phyloP scores from a whole-genome alignment of 2,888 invertebrate genomes.

The Mesorhabditis belari region DNA sequence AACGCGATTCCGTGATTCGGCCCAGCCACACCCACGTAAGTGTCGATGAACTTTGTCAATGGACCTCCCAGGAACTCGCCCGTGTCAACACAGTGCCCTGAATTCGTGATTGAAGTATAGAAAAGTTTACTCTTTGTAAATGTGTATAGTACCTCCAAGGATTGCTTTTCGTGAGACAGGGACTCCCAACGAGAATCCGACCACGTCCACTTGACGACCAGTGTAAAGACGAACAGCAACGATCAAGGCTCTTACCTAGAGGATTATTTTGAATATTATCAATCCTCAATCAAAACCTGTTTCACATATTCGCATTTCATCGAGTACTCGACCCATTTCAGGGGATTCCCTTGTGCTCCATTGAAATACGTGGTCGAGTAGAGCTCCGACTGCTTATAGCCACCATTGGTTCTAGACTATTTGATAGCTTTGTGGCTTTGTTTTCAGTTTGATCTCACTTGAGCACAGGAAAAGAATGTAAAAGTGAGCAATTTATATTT shows the following conservation, averaged over 20 bases:
- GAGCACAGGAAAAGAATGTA: no score
- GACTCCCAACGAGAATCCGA: conserved; percentile 50
- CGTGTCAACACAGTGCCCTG: conserved; percentile 48
- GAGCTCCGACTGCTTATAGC: no score
- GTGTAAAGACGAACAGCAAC: no score
- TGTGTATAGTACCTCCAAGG: conserved; percentile 35
- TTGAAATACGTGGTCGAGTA: no score
- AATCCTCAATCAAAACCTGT: conserved; percentile 25
- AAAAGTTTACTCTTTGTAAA: no score
- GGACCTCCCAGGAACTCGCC: conserved; percentile 44
- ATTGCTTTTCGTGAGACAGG: conserved; percentile 49
- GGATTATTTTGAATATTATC: no score
- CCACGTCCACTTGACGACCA: conserved; percentile 48
- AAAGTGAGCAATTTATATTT: no score
- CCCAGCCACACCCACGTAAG: conserved; percentile 49
- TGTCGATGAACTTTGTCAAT: conserved; percentile 44
- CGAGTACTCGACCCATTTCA: conserved; percentile 49
- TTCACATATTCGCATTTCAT: conserved; percentile 50
- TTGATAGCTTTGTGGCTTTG: no score
- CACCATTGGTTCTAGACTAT: no score
- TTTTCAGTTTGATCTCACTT: no score
- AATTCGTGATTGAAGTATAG: no score
- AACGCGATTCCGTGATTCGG: conserved; percentile 49
- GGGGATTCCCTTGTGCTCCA: no score
- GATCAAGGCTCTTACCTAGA: conserved; percentile 46